Percentiles rank a stretch among this genome's conserved stretches.
Conservation (phyloP, 2,113 vertebrate genomes). For the Zosterops japonicus region DNA sequence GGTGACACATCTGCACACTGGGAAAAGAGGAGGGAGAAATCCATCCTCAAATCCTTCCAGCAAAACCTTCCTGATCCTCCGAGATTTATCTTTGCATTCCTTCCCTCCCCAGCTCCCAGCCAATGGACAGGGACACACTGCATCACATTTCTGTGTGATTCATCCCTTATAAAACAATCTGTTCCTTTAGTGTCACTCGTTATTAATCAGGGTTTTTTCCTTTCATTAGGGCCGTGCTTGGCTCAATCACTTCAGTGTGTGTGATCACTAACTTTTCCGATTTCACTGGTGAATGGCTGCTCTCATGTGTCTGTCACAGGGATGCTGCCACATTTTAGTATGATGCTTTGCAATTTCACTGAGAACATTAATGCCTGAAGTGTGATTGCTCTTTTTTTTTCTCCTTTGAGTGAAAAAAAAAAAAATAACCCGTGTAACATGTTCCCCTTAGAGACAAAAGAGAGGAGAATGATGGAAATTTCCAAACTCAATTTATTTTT, state of each 20-base stretch:
- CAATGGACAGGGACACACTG: slow-evolving; percentile 4
- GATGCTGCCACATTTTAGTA: slow-evolving; percentile 14
- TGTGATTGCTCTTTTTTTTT: slow-evolving; percentile 5
- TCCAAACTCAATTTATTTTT: slow-evolving; percentile 34
- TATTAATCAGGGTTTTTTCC: slow-evolving; percentile 63
- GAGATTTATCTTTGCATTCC: not conserved
- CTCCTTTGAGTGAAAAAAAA: not conserved
- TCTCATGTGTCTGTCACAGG: slow-evolving; percentile 45
- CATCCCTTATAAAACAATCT: slow-evolving; percentile 48
- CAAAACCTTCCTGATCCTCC: not conserved
- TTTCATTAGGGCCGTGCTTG: slow-evolving; percentile 37
- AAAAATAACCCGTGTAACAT: not conserved
- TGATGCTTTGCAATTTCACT: slow-evolving; percentile 44
- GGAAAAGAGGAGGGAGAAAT: not conserved
- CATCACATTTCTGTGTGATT: slow-evolving; percentile 27
- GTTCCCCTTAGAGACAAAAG: not conserved
- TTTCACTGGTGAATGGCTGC: slow-evolving; percentile 45
- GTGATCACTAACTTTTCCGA: slow-evolving; percentile 53
- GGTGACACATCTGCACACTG: not conserved
- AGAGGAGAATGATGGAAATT: slow-evolving; percentile 36
- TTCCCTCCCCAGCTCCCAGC: not conserved
- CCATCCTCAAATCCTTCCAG: not conserved
- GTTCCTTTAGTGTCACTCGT: slow-evolving; percentile 32
- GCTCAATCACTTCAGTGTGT: slow-evolving; percentile 57
- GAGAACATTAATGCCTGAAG: slow-evolving; percentile 44